These are phyloP conservation scores for Odontocolon sp. DNA, from an alignment of 2,888 invertebrate species.

Conservation along the genomic window DNA sequence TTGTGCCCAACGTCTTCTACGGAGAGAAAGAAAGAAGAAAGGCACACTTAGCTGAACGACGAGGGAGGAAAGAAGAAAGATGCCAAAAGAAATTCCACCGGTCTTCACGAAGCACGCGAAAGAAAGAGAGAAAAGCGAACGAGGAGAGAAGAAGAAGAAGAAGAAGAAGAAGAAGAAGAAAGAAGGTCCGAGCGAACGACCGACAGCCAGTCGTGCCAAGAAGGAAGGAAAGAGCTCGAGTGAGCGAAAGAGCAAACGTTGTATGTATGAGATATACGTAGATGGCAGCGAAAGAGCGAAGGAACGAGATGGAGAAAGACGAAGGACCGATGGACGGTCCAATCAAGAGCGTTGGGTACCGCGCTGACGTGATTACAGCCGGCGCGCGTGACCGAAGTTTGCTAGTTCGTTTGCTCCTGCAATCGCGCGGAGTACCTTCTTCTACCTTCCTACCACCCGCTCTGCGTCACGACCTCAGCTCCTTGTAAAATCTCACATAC, in stretches of 20 bases:
- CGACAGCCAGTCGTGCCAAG: constrained; percentile 50
- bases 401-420: constrained; percentile 68
- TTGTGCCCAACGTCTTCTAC: constrained; percentile 77
- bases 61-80: constrained; percentile 38
- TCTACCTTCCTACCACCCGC: constrained; percentile 61
- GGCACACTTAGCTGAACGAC: constrained; percentile 44
- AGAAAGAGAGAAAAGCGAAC: constrained; percentile 31
- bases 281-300: constrained; percentile 26
- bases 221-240: constrained; percentile 39
- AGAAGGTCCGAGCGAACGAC: constrained; percentile 44
- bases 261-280: constrained; percentile 32
- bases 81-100: constrained; percentile 50
- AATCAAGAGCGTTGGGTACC: constrained; percentile 75
- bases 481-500: constrained; percentile 23
- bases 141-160: constrained; percentile 23
- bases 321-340: constrained; percentile 69
- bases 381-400: constrained; percentile 78
- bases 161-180: constrained; percentile 19
- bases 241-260: constrained; percentile 18
- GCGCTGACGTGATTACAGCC: constrained; percentile 78
- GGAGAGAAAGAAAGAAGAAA: constrained; percentile 50
- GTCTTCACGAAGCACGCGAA: constrained; percentile 37
- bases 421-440: constrained; percentile 61
- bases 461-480: constrained; percentile 59
- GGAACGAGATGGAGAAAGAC: constrained; percentile 41